These are phyloP conservation scores for Smutsia temminckii DNA, from an alignment of 2,797 vertebrate species.

Conservation along the genomic window DNA sequence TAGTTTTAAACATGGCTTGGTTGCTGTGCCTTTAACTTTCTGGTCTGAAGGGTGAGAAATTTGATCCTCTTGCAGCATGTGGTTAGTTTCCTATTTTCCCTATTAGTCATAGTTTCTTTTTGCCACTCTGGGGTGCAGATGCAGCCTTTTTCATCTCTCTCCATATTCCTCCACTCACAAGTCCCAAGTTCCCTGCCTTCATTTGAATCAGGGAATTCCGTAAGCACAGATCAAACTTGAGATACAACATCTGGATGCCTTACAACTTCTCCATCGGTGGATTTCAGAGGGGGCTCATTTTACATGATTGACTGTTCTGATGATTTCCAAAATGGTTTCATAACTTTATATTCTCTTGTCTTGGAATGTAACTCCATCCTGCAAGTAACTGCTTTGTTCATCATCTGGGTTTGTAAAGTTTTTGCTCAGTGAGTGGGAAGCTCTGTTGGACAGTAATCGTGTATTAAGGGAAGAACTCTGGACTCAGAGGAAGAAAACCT, in stretches of 20 bases:
- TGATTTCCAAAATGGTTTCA: constrained; percentile 13
- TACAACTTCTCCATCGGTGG: not conserved
- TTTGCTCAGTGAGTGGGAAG: not conserved
- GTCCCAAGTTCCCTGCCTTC: not conserved
- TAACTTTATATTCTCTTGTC: not conserved
- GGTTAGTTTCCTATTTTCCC: constrained; percentile 64
- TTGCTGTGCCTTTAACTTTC: constrained; percentile 32
- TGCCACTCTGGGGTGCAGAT: constrained; percentile 4
- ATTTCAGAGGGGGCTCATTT: not conserved
- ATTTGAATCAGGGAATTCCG: not conserved
- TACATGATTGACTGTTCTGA: constrained; percentile 1
- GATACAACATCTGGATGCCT: not conserved
- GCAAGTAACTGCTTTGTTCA: not conserved
- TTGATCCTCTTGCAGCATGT: constrained; percentile 32
- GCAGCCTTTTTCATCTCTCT: not conserved
- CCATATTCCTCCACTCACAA: not conserved
- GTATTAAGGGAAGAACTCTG: not conserved
- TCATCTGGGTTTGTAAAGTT: not conserved
- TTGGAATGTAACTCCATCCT: constrained; percentile 7
- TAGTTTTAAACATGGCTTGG: not conserved
- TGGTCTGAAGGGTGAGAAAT: constrained; percentile 59
- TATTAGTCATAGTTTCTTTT: constrained; percentile 61
- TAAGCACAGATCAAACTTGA: not conserved
- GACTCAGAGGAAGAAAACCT: not conserved
- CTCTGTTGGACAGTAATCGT: not conserved